Base-by-base conservation (phyloP, 2,888 invertebrate species). In the Drosophila kuntzei region DNA sequence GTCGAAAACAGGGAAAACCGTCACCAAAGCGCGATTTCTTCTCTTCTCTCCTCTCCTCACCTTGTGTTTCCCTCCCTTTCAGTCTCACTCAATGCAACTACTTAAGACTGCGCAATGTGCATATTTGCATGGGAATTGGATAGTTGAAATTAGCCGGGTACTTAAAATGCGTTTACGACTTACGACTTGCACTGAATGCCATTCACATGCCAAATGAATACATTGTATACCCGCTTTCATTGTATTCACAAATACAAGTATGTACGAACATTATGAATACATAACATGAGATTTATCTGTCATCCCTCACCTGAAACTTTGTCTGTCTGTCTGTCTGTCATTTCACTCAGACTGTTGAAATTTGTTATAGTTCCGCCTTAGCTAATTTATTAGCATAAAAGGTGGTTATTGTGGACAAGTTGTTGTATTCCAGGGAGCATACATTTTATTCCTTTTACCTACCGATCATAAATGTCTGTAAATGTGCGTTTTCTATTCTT, bases 151-250 rank as follows among this genome's bases (percentile, higher is more conserved):
- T 78, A 75, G 79, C 74, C 47, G 36, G 29, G 60, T 49, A 69
- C 79, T 69, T 69, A 69, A 69, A 74, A 41, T 54, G 57, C 65
- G 29, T 74, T 74, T 71, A 73, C 72, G 73, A 65, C 76, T 47
- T 25, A 16, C 55, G 54, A 22, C 50, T 71, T 71, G 16, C 53
- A 50, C 39, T 32, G 65, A 70, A 70, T 51, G 50, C 34, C 68
- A 68, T 68, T 51, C 51, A 47, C 27, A 46, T 46, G 29, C 44
- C 41, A 50, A 50, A 50, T 44, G 41, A 34, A 32, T 59, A 49
- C 55, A 39, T 57, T 34, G 55, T 39, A 22, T 20, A 7, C 29
- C 12, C 25, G 12, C 51, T 7, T 25, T 39, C 32, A 43, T 54
- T 54, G 44, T 44, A 44, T 14, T 34, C 11, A 43, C 43, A 43